Conservation (phyloP, 2,888 invertebrate genomes). For the Patella pellucida region DNA sequence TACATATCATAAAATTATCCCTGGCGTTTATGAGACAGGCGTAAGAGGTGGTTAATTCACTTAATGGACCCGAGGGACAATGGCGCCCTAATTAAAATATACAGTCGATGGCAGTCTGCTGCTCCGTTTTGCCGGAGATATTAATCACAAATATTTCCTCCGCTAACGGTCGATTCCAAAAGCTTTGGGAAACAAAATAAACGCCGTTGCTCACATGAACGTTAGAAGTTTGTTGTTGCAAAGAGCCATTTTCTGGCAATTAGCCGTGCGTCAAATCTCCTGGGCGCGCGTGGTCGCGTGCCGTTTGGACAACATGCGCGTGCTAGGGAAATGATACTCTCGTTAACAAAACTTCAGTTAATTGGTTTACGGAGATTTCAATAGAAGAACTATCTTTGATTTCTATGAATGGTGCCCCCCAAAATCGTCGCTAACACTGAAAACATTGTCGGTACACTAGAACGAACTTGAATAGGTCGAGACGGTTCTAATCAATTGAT, state of each 20-base stretch:
- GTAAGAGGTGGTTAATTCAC: slow-evolving; percentile 6
- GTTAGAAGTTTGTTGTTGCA: background rate
- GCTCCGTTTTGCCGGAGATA: background rate
- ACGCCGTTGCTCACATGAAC: slow-evolving; percentile 6
- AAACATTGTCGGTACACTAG: slow-evolving; percentile 2
- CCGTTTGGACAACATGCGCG: slow-evolving; percentile 12
- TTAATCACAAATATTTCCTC: background rate
- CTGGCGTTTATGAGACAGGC: slow-evolving; percentile 11
- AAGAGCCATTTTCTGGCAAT: slow-evolving; percentile 39
- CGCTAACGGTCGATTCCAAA: background rate
- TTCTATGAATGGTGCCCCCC: background rate
- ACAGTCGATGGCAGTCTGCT: background rate
- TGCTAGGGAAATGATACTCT: slow-evolving; percentile 10
- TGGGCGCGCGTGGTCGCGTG: slow-evolving; percentile 21
- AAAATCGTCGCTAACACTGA: background rate
- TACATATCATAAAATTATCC: slow-evolving; percentile 5
- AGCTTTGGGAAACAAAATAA: slow-evolving; percentile 11
- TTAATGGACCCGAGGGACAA: slow-evolving; percentile 4
- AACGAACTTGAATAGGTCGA: background rate
- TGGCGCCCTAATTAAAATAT: slow-evolving; percentile 9
- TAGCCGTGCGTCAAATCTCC: slow-evolving; percentile 27
- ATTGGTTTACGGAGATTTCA: slow-evolving; percentile 24
- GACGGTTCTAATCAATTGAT: background rate
- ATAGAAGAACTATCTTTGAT: slow-evolving; percentile 12
- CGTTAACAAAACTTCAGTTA: slow-evolving; percentile 15